These are phyloP conservation scores for Tiphia femorata DNA, from an alignment of 2,888 invertebrate genomes.

Conservation along the genomic window DNA sequence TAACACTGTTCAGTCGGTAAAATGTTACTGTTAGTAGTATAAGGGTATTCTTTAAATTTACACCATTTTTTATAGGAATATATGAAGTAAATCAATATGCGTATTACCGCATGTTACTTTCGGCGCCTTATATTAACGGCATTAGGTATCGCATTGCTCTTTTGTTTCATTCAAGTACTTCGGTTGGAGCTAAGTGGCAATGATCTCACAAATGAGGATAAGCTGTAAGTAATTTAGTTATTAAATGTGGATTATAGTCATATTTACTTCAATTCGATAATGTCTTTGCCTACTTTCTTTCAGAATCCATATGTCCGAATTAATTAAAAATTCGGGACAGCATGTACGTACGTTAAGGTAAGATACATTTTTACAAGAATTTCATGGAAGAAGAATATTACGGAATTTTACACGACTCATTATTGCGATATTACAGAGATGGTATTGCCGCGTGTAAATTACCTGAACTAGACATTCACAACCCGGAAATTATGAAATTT, in stretches of 20 bases:
- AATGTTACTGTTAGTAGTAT: neutral
- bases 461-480: conserved; percentile 76
- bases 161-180: conserved; percentile 52
- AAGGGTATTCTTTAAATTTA: neutral
- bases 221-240: conserved; percentile 49
- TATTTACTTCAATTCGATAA: neutral
- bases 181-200: conserved; percentile 45
- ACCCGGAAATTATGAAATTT: conserved; percentile 82
- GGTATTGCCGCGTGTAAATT: conserved; percentile 73
- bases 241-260: neutral
- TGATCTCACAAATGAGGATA: conserved; percentile 53
- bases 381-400: too few species aligned
- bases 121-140: conserved; percentile 47
- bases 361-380: conserved; percentile 8
- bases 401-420: too few species aligned
- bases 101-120: conserved; percentile 50
- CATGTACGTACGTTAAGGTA: conserved; percentile 47
- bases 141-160: conserved; percentile 42
- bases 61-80: conserved; percentile 17
- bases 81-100: conserved; percentile 49
- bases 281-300: conserved; percentile 16
- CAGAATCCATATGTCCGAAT: conserved; percentile 58
- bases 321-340: conserved; percentile 56
- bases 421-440: conserved; percentile 43
- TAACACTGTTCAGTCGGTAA: neutral